A percentile compares a stretch with the other conserved stretches of the same genome.
Evolutionary conservation across 2,888 invertebrate genomes (phyloP).

Genomic region (Dascillus cervinus): DNA sequence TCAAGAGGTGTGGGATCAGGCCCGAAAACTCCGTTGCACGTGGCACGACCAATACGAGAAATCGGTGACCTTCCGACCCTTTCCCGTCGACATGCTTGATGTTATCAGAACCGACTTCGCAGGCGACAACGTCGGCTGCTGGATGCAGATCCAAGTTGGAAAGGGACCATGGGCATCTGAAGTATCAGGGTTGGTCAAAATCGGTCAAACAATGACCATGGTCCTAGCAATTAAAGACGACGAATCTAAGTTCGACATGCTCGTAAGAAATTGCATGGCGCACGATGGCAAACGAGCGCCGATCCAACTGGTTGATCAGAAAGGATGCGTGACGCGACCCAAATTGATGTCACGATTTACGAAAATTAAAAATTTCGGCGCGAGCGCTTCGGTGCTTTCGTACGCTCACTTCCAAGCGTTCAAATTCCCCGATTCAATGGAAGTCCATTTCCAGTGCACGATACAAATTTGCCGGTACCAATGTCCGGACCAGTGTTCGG

Average conservation of each 20-base stretch:
- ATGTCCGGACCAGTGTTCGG: conserved; percentile 88
- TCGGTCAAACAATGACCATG: conserved; percentile 96
- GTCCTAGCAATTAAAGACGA: conserved; percentile 92
- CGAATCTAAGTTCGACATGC: conserved; percentile 91
- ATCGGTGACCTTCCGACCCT: conserved; percentile 87
- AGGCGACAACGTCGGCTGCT: conserved; percentile 91
- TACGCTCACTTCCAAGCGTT: conserved; percentile 94
- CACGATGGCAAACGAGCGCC: conserved; percentile 91
- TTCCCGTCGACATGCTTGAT: conserved; percentile 92
- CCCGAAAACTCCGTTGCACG: conserved; percentile 82
- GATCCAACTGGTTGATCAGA: conserved; percentile 86
- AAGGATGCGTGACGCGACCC: conserved; percentile 85
- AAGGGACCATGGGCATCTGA: conserved; percentile 95
- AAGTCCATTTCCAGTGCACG: conserved; percentile 92
- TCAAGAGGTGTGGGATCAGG: conserved; percentile 89
- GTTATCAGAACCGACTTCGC: conserved; percentile 93
- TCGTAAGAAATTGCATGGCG: conserved; percentile 89
- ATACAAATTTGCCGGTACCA: conserved; percentile 90
- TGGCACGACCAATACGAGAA: conserved; percentile 96
- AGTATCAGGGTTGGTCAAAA: conserved; percentile 88
- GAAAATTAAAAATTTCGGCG: conserved; percentile 92
- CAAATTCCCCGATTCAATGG: conserved; percentile 94
- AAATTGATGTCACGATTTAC: conserved; percentile 91
- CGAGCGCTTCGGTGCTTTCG: conserved; percentile 83
- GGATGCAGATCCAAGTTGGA: conserved; percentile 96